Percentiles rank a stretch among this genome's conserved stretches.
Evolutionary conservation across 2,797 vertebrate species (phyloP).

Genomic region (Allenopithecus nigroviridis): DNA sequence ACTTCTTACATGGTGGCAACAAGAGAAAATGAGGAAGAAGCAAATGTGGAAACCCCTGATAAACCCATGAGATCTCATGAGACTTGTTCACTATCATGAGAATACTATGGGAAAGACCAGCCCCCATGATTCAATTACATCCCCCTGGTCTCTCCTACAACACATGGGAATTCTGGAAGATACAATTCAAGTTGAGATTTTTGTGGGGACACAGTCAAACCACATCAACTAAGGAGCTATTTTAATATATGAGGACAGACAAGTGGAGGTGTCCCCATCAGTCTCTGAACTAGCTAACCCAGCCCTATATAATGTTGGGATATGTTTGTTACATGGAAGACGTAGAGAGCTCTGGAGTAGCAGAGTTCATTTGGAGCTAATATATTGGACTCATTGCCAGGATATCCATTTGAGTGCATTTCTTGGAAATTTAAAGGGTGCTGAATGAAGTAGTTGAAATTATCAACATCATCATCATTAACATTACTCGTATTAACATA

Average conservation of each 20-base stretch:
- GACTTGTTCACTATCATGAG: too few species aligned
- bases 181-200: too few species aligned
- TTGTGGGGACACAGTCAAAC: too few species aligned
- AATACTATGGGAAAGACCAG: too few species aligned
- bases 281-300: background rate
- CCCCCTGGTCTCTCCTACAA: too few species aligned
- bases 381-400: background rate
- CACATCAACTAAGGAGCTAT: too few species aligned
- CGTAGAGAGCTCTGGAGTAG: background rate
- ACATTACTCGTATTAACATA: background rate
- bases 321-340: background rate
- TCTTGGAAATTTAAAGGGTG: background rate
- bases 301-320: background rate
- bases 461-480: background rate
- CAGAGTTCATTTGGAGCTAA: background rate
- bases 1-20: too few species aligned
- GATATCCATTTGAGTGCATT: background rate
- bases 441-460: background rate
- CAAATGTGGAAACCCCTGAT: too few species aligned
- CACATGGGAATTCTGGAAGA: too few species aligned
- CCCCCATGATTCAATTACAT: too few species aligned
- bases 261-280: background rate
- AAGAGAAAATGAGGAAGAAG: too few species aligned
- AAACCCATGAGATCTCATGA: too few species aligned
- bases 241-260: background rate